These are phyloP conservation scores for Dyspetes luteomarginatus DNA, from an alignment of 2,888 invertebrate genomes.

Conservation along the genomic window DNA sequence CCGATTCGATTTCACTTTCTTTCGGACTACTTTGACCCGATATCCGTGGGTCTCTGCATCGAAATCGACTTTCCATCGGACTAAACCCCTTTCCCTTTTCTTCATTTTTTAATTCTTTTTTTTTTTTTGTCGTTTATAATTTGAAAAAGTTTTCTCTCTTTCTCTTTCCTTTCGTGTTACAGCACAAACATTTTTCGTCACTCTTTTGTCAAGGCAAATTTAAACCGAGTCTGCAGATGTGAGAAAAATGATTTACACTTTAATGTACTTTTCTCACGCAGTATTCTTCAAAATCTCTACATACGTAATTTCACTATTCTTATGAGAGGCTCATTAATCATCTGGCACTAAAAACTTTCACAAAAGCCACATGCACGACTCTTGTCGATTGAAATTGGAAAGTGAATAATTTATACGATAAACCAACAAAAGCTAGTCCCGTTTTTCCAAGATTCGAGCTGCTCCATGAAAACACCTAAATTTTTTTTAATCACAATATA, in stretches of 20 bases:
- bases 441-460: not conserved
- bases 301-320: conserved; percentile 19
- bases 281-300: conserved; percentile 6
- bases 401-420: conserved; percentile 57
- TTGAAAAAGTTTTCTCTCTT: not conserved
- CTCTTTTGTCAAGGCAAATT: not conserved
- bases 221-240: too few species aligned
- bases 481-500: not conserved
- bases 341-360: conserved; percentile 56
- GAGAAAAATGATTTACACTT: too few species aligned
- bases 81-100: not conserved
- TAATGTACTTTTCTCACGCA: not conserved
- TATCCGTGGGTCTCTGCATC: conserved; percentile 20
- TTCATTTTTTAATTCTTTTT: not conserved
- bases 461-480: not conserved
- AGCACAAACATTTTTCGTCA: not conserved
- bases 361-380: conserved; percentile 23
- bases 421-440: conserved; percentile 38
- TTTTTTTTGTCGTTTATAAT: not conserved
- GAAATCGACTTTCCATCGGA: conserved; percentile 48
- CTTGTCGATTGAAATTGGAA: conserved; percentile 57
- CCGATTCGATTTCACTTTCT: conserved; percentile 59
- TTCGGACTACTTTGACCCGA: conserved; percentile 42
- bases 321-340: conserved; percentile 47
- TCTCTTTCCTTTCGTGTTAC: not conserved